Evolutionary conservation across 1,140 invertebrate species (phyloP), one percentile per base, ranked within the genome.

Genomic region (Drosophila navojoa): DNA sequence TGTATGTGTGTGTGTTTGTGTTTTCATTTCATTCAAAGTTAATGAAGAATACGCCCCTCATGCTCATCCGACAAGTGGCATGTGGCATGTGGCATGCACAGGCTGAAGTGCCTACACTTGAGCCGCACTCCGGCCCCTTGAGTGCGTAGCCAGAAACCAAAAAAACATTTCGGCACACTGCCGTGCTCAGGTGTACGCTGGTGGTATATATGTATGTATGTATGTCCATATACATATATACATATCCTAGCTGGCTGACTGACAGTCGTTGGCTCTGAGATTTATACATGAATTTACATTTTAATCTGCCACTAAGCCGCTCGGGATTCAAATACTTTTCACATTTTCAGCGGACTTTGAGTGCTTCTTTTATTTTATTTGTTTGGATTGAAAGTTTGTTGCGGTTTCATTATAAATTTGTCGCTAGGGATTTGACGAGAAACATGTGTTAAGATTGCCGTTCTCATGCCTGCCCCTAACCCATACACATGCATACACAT

Each of bases 1-100:
- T 59, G 59, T 58, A 52, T 49, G 71, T 38, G 10, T 38, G 3
- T 38, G n/a, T 52, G 57, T 40, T 58, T 42, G 22, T 78, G 64
- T 74, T 84, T 85, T 79, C 59, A 79, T 87, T 87, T 86, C 76
- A 87, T 87, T 79, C 79, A 87, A 87, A 82, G 58, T 87, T 87
- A 87, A 87, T 87, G 82, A 87, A 89, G 79, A 71, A 87, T 82
- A 59, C 40, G 60, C 42, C 45, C 62, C 71, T 42, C 55, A 38
- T 13, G 44, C 60, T 55, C 60, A 29, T 58, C 29, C 19, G 63
- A 27, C 70, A 68, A 68, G 70, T 70, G 67, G 50, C 49, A 61
- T 61, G 59, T 72, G 70, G 49, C 63, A 52, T 72, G 54, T 71
- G 52, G 50, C 58, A 62, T 54, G 49, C 52, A 35, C 47, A 40